Evolutionary conservation across 2,888 invertebrate species (phyloP).

Genomic region (Epicampocera succincta): DNA sequence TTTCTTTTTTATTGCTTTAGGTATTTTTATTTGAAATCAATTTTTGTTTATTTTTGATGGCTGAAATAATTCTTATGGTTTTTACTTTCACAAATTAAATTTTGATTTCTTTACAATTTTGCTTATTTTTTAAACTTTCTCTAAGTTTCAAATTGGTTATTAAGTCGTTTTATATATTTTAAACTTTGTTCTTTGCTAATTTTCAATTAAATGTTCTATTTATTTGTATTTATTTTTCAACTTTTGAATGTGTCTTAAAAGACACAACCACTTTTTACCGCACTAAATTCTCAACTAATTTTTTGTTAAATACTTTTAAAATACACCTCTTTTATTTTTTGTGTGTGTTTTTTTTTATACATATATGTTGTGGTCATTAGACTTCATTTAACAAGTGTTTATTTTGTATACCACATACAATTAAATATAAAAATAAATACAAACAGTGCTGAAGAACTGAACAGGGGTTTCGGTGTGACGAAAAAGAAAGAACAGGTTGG

Average conservation of each 20-base stretch:
- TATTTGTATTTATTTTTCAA: neutral
- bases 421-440: conserved; percentile 2
- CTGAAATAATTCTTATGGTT: no score
- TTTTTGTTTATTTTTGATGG: no score
- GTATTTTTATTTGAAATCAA: neutral
- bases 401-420: conserved; percentile 41
- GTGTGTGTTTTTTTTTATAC: conserved; percentile 1
- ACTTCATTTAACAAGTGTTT: conserved; percentile 70
- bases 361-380: conserved; percentile 41
- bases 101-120: neutral
- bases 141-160: no score
- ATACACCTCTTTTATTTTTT: conserved; percentile 30
- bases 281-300: conserved; percentile 60
- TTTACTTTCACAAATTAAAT: no score
- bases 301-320: conserved; percentile 34
- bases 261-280: conserved; percentile 46
- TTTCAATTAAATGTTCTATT: neutral
- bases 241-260: conserved; percentile 1
- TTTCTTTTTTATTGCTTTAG: neutral
- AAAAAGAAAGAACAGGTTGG: no score
- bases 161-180: neutral
- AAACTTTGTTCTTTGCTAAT: neutral
- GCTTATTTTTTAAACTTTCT: no score
- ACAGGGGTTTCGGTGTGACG: neutral
- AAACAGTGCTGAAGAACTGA: neutral